Conservation (phyloP, 2,113 vertebrate genomes). For the Columba livia region DNA sequence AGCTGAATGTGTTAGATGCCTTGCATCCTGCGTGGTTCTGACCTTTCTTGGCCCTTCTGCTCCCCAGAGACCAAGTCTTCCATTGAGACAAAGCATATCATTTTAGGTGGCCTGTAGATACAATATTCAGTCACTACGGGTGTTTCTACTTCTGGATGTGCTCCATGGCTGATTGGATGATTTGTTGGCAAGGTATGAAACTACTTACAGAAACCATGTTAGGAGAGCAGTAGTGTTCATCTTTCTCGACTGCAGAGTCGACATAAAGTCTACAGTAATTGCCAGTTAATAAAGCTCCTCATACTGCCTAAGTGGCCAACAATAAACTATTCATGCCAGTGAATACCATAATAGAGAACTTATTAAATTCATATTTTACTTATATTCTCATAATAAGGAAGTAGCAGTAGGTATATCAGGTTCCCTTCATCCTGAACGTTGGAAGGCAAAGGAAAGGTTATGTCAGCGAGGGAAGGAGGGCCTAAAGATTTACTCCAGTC, state of each 20-base stretch:
- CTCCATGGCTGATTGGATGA: neutral
- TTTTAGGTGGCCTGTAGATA: neutral
- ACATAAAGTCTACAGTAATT: neutral
- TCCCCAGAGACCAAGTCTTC: neutral
- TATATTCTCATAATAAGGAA: neutral
- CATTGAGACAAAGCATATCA: neutral
- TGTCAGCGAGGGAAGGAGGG: neutral
- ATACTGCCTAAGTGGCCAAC: neutral
- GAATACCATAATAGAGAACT: neutral
- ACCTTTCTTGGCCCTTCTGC: neutral
- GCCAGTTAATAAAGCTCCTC: neutral
- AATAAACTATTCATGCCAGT: neutral
- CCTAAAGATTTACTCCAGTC: neutral
- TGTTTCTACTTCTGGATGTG: neutral
- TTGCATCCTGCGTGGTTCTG: neutral
- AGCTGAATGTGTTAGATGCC: neutral
- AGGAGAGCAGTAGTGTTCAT: neutral
- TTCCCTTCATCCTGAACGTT: neutral
- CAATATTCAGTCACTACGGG: neutral
- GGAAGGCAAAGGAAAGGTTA: neutral
- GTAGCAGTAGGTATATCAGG: neutral
- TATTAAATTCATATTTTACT: conserved; percentile 5
- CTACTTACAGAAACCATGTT: neutral
- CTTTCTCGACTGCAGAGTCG: neutral
- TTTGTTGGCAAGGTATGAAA: neutral